Base-by-base conservation (phyloP, 2,888 invertebrate genomes). In the Neoitamus cyanurus region DNA sequence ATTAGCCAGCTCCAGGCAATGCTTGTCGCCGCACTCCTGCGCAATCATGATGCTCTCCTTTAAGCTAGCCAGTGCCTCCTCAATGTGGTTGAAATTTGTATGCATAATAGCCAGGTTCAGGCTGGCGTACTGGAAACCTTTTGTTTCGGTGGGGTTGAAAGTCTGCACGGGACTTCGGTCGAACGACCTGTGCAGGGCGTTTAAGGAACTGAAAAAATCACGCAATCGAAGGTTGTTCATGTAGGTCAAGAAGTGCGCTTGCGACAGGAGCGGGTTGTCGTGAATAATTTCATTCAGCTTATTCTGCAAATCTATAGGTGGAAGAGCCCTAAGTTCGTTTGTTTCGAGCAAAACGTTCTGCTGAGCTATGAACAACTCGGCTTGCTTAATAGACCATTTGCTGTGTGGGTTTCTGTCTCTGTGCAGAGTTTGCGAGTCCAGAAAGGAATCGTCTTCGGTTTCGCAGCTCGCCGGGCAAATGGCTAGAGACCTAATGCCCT, bases 31-130 rank as follows among this genome's bases (percentile, higher is more conserved):
- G 84, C 95, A 95, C 91, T 97, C 97, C 90, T 98, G 97, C 3
- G 97, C 96, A 89, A 97, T 93, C 91, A 95, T 95, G 83, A 98
- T 94, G 9, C 97, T 96, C 92, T 98, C 98, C 87, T 95, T 94
- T n/a, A 98, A 93, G 15, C 96, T 95, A 85, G 94, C 94, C 89
- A 96, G 91, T 0, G 97, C 97, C 89, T 97, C 95, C 75, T 94
- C 93, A 86, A 96, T 96, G 88, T 88, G 92, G 87, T 90, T 89
- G 90, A 98, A 98, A 88, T 96, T 95, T 73, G 96, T 95, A 90
- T 98, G 97, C 88, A 98, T 93, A 28, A 97, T 95, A 0, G 97
- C 97, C 86, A 98, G 92, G 90, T 97, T 98, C n/a, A 98, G 92
- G 20, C 97, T 96, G 5, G 98, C 97, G 90, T 96, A 98, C 89